Percentiles rank a stretch among this genome's conserved stretches.
These are phyloP conservation scores for Chaetogeoica ovagalla DNA, from an alignment of 2,888 invertebrate genomes.

Conservation along the genomic window DNA sequence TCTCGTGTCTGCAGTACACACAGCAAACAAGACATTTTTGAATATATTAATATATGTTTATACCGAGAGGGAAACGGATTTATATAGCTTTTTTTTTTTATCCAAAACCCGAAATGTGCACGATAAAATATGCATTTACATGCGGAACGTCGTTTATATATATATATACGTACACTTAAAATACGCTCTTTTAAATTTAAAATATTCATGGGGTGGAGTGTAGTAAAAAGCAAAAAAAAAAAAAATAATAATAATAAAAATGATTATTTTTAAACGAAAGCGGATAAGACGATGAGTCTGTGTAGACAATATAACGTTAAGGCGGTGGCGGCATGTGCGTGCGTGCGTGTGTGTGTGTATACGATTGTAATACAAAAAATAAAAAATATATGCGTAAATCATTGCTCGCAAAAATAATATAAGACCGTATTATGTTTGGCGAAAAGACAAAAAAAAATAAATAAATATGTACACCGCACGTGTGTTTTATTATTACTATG, in stretches of 20 bases:
- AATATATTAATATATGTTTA: conserved; percentile 29
- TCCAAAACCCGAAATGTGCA: conserved; percentile 24
- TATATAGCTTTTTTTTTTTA: conserved; percentile 10
- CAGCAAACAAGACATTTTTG: conserved; percentile 20
- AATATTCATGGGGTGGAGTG: conserved; percentile 45
- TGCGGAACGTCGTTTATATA: conserved; percentile 47
- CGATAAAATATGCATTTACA: conserved; percentile 53
- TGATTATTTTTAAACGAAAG: conserved; percentile 52
- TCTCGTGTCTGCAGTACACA: neutral
- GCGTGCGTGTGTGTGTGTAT: conserved; percentile 8
- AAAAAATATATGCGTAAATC: conserved; percentile 21
- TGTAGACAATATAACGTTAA: conserved; percentile 39
- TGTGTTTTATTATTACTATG: conserved; percentile 14
- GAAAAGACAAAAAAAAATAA: conserved; percentile 35
- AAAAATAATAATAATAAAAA: conserved; percentile 10
- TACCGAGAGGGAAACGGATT: conserved; percentile 31
- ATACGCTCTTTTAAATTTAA: conserved; percentile 52
- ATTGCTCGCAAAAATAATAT: conserved; percentile 13
- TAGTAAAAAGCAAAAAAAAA: neutral
- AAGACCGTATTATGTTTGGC: conserved; percentile 31
- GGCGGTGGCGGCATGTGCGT: neutral
- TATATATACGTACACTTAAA: conserved; percentile 43
- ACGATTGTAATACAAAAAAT: conserved; percentile 15
- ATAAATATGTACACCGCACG: conserved; percentile 16
- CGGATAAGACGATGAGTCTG: conserved; percentile 41